Base-by-base conservation (phyloP, 2,888 invertebrate species). In the Drosophila tanythrix region DNA sequence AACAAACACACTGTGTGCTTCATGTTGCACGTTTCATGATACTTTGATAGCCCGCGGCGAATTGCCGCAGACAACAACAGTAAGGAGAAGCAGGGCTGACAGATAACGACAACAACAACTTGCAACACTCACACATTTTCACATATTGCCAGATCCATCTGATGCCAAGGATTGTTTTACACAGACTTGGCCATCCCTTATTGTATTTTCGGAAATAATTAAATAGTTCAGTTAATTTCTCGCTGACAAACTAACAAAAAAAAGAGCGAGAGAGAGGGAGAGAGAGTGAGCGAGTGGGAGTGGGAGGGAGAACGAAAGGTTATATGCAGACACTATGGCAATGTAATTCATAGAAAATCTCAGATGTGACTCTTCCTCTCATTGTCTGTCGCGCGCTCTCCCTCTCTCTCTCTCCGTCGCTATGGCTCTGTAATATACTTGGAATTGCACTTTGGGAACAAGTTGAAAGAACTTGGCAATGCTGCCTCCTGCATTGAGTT, bases 391-490 rank as follows among this genome's bases (percentile, higher is more conserved):
- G 2, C 21, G 10, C 15, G 21, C 21, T 11, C 55, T 13, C 18
- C 15, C 18, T 51, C 27, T 25, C 21, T 21, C 25, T 11, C 4
- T n/a, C 0, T 6, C 5, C 2, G 3, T 13, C 8, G 25, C 27
- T 18, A n/a, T 18, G n/a, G 31, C 21, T 56, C 13, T 13, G n/a
- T 48, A 57, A 71, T 58, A 58, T 57, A 70, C 46, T 40, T 52
- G 40, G 31, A 70, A 70, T 25, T 56, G 52, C 52, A 56, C 55
- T 66, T 51, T 36, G 59, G 11, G 18, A 35, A 69, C 15, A 29
- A 46, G 40, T 21, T 25, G 15, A 29, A 55, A 43, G 27, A 46
- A 43, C 71, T 71, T 63, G 62, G 71, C 71, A 71, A 63, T 51
- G 62, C 33, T 57, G 64, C 66, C 35, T 53, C 21, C 53, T 35